Evolutionary conservation across 2,888 invertebrate genomes (phyloP).

Genomic region (Netelia melanura): DNA sequence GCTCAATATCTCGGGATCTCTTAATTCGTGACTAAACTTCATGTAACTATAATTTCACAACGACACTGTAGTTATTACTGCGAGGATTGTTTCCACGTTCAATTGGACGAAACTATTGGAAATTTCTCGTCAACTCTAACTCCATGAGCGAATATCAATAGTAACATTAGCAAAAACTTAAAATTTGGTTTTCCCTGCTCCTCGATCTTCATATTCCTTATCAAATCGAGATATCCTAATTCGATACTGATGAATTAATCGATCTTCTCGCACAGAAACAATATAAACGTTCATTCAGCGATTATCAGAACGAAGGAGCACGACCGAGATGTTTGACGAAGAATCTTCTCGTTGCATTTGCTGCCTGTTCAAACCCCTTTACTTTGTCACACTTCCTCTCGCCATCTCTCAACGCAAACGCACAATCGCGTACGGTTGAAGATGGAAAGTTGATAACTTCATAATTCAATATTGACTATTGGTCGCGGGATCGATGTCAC

Average conservation of each 20-base stretch:
- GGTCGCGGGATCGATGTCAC: slow-evolving; percentile 73
- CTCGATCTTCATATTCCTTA: not conserved
- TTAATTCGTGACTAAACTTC: slow-evolving; percentile 39
- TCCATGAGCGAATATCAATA: not conserved
- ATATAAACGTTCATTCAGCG: slow-evolving; percentile 9
- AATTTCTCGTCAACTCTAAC: slow-evolving; percentile 26
- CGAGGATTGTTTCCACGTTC: slow-evolving; percentile 37
- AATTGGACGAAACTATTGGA: slow-evolving; percentile 1
- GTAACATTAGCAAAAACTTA: slow-evolving; percentile 30
- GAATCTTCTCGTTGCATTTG: slow-evolving; percentile 25
- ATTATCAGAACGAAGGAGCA: slow-evolving; percentile 13
- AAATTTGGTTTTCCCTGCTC: not conserved
- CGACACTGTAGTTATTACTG: slow-evolving; percentile 6
- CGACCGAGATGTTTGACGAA: slow-evolving; percentile 23
- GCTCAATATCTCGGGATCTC: slow-evolving; percentile 50
- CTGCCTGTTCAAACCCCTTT: slow-evolving; percentile 15
- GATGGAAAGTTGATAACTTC: slow-evolving; percentile 80
- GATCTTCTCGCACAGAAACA: not conserved
- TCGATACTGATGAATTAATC: not conserved
- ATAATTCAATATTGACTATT: slow-evolving; percentile 83
- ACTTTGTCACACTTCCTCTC: slow-evolving; percentile 31
- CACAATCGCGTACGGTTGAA: slow-evolving; percentile 70
- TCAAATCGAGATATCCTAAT: not conserved
- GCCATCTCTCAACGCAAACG: slow-evolving; percentile 29
- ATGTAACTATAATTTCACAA: slow-evolving; percentile 26